phyloP scores from a whole-genome alignment of 92 coral and sea anemone species.

The Zoanthus gigantus region DNA sequence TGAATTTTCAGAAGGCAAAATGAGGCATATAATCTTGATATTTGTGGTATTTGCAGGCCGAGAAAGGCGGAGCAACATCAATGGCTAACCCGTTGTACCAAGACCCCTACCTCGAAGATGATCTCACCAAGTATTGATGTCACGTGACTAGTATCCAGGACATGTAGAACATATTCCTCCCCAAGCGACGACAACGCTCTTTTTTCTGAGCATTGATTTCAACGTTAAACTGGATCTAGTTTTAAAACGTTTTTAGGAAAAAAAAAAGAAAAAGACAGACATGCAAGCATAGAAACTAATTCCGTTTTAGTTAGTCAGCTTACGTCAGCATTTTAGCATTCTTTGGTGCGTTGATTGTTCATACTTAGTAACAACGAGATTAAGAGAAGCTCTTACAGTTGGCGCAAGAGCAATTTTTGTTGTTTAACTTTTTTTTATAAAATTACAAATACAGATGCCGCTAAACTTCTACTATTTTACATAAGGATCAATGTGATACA shows the following conservation, averaged over 20 bases:
- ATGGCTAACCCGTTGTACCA: slow-evolving; percentile 99
- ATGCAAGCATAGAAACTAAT: not conserved
- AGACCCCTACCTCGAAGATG: slow-evolving; percentile 98
- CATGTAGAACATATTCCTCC: slow-evolving; percentile 13
- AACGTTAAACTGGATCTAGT: slow-evolving; percentile 5
- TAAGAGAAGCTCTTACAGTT: not conserved
- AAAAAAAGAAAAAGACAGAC: not conserved
- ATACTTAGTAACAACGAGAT: not conserved
- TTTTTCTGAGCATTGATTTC: slow-evolving; percentile 15
- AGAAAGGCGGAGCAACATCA: slow-evolving; percentile 94
- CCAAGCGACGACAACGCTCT: slow-evolving; percentile 25
- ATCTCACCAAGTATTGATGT: slow-evolving; percentile 74
- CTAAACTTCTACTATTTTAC: not conserved
- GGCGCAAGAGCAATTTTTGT: not conserved
- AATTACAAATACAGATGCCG: not conserved
- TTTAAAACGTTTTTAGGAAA: not conserved
- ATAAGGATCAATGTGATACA: not conserved
- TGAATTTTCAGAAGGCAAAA: not conserved
- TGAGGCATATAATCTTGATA: not conserved
- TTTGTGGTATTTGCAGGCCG: slow-evolving; percentile 67
- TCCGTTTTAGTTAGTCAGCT: not conserved
- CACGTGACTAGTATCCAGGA: not conserved
- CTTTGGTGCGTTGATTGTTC: not conserved
- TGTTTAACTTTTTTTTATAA: not conserved
- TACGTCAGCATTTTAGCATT: not conserved